Evolutionary conservation across 2,113 vertebrate species (phyloP).

Genomic region (Pseudorectes ferrugineus): DNA sequence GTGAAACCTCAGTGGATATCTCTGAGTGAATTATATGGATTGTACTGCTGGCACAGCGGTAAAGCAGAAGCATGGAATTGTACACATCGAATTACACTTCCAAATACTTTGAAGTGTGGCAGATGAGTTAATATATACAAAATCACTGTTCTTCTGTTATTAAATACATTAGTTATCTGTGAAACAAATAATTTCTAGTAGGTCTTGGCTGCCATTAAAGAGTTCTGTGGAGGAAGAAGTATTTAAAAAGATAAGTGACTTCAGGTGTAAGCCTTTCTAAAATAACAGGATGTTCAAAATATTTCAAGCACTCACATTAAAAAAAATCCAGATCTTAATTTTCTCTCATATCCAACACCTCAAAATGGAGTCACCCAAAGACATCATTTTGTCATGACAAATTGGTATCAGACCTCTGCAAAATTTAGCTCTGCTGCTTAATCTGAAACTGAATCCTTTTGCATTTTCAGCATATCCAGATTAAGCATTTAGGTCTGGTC

Average conservation of each 20-base stretch:
- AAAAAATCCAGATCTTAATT: background rate
- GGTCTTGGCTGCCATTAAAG: background rate
- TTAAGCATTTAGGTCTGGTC: background rate
- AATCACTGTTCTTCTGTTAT: background rate
- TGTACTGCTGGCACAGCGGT: background rate
- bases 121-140: background rate
- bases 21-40: background rate
- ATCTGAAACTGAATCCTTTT: background rate
- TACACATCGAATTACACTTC: background rate
- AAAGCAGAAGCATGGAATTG: background rate
- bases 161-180: background rate
- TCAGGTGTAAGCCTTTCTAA: background rate
- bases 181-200: background rate
- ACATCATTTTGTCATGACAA: background rate
- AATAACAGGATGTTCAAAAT: background rate
- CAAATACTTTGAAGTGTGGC: background rate
- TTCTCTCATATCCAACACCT: background rate
- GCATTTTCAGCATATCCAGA: background rate
- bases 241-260: background rate
- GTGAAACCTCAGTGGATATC: background rate
- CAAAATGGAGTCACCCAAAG: background rate
- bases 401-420: background rate
- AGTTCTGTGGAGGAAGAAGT: background rate
- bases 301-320: background rate
- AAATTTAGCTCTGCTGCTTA: background rate